phyloP scores from a whole-genome alignment of 2,113 vertebrate species.

The Aramus guarauna region DNA sequence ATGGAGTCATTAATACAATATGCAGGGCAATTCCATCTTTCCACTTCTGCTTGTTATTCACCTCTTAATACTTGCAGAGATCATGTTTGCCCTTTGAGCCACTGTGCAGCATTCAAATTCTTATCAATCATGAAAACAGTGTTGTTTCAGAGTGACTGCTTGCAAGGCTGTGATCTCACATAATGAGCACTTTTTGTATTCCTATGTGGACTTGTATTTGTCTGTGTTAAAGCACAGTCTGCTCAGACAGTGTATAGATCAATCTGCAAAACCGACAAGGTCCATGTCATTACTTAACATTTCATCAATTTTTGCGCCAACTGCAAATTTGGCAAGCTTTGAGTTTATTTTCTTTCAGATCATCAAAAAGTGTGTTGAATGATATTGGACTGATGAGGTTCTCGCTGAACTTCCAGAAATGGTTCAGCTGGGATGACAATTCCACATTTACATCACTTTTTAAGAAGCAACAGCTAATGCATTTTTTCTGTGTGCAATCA shows the following conservation, averaged over 20 bases:
- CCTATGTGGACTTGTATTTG: not conserved
- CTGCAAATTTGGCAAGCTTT: not conserved
- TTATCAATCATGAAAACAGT: not conserved
- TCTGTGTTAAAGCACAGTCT: not conserved
- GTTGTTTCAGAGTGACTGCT: not conserved
- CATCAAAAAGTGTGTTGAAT: not conserved
- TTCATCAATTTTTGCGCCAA: not conserved
- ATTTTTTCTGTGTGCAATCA: not conserved
- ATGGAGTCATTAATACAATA: not conserved
- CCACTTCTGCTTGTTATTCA: not conserved
- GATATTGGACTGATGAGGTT: not conserved
- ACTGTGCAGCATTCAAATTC: not conserved
- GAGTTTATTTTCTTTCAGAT: slow-evolving; percentile 20
- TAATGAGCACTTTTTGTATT: not conserved
- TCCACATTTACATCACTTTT: not conserved
- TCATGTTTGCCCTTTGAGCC: slow-evolving; percentile 2
- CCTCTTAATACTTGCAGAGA: not conserved
- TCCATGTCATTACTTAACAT: not conserved
- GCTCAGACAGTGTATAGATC: not conserved
- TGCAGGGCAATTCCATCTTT: not conserved
- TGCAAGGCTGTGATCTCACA: not conserved
- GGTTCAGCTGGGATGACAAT: not conserved
- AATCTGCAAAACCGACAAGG: not conserved
- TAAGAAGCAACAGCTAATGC: not conserved
- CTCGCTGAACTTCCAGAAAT: not conserved